Evolutionary conservation across 2,888 invertebrate species (phyloP), one percentile per base, ranked within the genome.

Genomic region (Druceiella hillmani): DNA sequence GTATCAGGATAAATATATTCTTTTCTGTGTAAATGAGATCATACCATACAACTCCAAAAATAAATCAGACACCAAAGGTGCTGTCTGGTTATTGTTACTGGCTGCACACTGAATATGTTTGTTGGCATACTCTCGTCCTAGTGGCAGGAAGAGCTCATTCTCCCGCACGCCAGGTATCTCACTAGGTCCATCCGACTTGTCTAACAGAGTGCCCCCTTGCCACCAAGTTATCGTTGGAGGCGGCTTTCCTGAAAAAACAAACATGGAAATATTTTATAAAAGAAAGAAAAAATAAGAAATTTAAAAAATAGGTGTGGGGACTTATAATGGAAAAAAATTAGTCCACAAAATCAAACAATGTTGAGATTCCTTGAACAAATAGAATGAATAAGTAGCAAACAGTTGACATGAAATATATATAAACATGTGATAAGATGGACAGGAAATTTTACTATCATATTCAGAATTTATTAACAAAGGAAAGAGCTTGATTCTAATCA

Each of bases 221-320:
- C 83, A 86, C 86, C 86, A 87, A 40, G 81, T 83, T 45, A 87
- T 80, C 3, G 77, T 73, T 0, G 86, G 86, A 11, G 79, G 73
- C 1, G 87, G 87, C 38, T 81, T 78, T 50, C 87, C 87, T 87
- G 59, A 4, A 48, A 48, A 24, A 10, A 3, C 26, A 25, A 25
- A 20, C 6, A 9, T 7, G 9, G 6, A 20, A 7, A 9, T 7
- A 20, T 7, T 7, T 20, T 20, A 20, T 7, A 20, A 20, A 20
- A 20, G 9, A 20, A 7, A 20, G 6, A 20, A 20, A 20, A 6
- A n/a, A n/a, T n/a, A n/a, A n/a, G n/a, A n/a, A n/a, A n/a, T n/a
- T n/a, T n/a, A n/a, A n/a, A n/a, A n/a, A n/a, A n/a, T n/a, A n/a
- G n/a, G n/a, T n/a, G n/a, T n/a, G n/a, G n/a, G n/a, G n/a, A n/a